A percentile compares a stretch with the other conserved stretches of the same genome.
phyloP scores from a whole-genome alignment of 2,797 vertebrate species.

The Melanitta fusca region DNA sequence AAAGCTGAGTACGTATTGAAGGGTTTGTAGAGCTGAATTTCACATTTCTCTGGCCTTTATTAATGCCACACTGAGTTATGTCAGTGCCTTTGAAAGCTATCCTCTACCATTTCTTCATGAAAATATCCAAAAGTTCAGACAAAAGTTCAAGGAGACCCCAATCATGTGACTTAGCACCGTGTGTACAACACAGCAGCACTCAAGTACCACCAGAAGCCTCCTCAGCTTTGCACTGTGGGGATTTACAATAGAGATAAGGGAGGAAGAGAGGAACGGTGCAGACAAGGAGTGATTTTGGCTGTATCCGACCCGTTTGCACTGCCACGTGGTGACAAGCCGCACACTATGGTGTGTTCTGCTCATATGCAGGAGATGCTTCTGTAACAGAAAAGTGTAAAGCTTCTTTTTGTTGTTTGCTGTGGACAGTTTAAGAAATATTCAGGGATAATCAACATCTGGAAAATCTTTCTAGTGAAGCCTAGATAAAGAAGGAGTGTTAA shows the following conservation, averaged over 20 bases:
- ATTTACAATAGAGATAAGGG: neutral
- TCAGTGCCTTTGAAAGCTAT: neutral
- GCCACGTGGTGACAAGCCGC: neutral
- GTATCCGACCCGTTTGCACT: neutral
- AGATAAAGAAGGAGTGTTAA: neutral
- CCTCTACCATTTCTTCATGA: neutral
- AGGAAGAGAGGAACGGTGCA: neutral
- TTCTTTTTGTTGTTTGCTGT: neutral
- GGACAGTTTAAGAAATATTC: neutral
- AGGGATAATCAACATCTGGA: neutral
- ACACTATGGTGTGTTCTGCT: neutral
- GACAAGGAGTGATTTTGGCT: neutral
- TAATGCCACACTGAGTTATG: neutral
- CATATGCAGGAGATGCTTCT: neutral
- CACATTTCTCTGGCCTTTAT: neutral
- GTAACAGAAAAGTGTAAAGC: neutral
- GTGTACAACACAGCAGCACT: neutral
- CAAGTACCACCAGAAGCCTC: neutral
- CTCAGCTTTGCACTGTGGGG: neutral
- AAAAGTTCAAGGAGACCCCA: neutral
- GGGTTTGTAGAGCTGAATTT: neutral
- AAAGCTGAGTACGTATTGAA: neutral
- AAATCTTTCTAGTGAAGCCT: neutral
- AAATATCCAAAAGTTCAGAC: neutral
- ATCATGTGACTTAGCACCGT: rapidly evolving